Conservation (phyloP, 2,797 vertebrate species). For the Intellagama lesueurii region DNA sequence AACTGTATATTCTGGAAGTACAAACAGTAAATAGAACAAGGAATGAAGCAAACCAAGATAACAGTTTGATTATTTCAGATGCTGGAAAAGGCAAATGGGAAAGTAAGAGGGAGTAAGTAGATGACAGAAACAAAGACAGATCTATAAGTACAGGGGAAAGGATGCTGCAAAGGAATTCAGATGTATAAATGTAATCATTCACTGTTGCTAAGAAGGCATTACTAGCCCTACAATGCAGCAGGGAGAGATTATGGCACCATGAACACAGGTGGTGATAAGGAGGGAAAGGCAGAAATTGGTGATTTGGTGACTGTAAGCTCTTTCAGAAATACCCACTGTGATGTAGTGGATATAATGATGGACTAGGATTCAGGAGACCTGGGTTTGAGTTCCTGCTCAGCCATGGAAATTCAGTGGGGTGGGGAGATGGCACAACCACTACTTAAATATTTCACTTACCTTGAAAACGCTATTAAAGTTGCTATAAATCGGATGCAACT, state of each 20-base stretch:
- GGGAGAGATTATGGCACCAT: not conserved
- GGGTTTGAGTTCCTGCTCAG: no score
- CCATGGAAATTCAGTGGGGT: no score
- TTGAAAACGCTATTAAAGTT: no score
- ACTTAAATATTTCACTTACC: no score
- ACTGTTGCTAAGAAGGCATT: not conserved
- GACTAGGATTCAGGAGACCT: no score
- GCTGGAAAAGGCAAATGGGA: not conserved
- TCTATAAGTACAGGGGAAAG: not conserved
- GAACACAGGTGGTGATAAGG: no score
- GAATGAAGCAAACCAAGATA: not conserved
- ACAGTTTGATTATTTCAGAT: not conserved
- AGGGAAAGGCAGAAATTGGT: no score
- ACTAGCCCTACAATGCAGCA: not conserved
- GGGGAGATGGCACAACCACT: no score
- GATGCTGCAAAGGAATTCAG: not conserved
- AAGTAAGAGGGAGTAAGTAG: not conserved
- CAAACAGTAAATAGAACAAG: not conserved
- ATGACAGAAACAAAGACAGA: accelerated
- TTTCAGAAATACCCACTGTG: no score
- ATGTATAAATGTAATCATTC: not conserved
- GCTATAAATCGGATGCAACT: no score
- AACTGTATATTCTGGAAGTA: not conserved
- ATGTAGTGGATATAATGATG: no score
- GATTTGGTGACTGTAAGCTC: no score